Evolutionary conservation across 2,113 vertebrate species (phyloP), one percentile per base, ranked within the genome.

Genomic region (Spilogale gracilis): DNA sequence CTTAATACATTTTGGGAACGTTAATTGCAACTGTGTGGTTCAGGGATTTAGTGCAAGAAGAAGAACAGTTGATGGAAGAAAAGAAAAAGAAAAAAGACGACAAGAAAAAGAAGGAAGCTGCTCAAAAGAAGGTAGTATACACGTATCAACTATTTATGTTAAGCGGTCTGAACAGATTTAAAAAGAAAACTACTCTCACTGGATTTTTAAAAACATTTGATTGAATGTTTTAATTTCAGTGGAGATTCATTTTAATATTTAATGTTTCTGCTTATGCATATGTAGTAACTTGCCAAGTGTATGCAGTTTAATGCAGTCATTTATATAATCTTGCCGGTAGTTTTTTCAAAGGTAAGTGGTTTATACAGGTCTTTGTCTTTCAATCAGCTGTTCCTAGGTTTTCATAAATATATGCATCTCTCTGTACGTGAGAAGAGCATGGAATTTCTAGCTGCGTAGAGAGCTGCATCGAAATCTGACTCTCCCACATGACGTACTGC

Each of bases 1-100:
- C 89, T 96, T 96, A 97, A 98, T 98, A 79, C 95, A 97, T 98
- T 98, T 98, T 98, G 98, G 98, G 98, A 98, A 98, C 98, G 98
- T 99, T 99, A 99, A 99, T 98, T 98, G 96, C 98, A 98, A 98
- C 98, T 99, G 88, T 99, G 96, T 99, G 98, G 98, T 99, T 98
- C 98, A 99, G 99, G 99, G 99, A 99, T 99, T 99, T 99, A 98
- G 99, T 98, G 98, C 99, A 99, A 99, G 98, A 99, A 99, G 99
- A 99, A 99, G 99, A 99, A 99, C 99, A 99, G 99, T 99, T 99
- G 99, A 99, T 99, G 99, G 99, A 99, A 99, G 99, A 99, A 99
- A 99, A 99, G 99, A 99, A 99, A 98, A 99, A 99, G 98, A 99
- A 99, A 99, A 99, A 99, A 99, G 99, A 99, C 98, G 98, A 99